A percentile compares a stretch with the other conserved stretches of the same genome.
phyloP scores from a whole-genome alignment of 2,797 vertebrate species.

The Eospalax fontanierii region DNA sequence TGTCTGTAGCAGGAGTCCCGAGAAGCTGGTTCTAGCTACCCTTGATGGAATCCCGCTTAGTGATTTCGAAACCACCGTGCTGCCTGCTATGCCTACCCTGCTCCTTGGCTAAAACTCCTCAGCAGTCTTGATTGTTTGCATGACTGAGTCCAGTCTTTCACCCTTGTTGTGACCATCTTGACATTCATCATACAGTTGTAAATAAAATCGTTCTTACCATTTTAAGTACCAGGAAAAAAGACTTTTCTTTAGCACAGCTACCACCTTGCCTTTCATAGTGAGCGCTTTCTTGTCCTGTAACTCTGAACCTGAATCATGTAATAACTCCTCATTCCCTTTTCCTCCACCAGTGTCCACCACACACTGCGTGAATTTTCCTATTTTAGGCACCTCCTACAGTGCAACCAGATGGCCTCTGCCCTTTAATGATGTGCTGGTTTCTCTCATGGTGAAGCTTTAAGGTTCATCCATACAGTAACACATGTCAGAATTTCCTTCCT shows the following conservation, averaged over 20 bases:
- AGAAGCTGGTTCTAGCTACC: no score
- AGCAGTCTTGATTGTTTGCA: neutral
- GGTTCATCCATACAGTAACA: no score
- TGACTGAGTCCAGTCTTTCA: neutral
- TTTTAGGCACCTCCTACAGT: neutral
- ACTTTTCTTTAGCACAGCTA: neutral
- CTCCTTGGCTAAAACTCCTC: neutral
- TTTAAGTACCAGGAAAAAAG: neutral
- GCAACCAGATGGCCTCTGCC: neutral
- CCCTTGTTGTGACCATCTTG: neutral
- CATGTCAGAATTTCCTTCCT: no score
- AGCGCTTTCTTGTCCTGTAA: neutral
- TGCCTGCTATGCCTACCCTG: accelerated
- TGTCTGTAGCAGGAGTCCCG: neutral
- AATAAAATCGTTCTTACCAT: neutral
- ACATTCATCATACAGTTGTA: neutral
- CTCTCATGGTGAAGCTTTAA: neutral
- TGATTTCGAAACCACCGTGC: neutral
- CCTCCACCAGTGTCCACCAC: neutral
- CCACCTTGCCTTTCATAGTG: neutral
- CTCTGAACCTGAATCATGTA: neutral
- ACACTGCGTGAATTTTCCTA: neutral
- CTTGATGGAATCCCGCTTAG: neutral
- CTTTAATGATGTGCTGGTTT: neutral
- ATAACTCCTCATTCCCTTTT: neutral